Evolutionary conservation across 2,888 invertebrate genomes (phyloP).

Genomic region (Diarsia mendica): DNA sequence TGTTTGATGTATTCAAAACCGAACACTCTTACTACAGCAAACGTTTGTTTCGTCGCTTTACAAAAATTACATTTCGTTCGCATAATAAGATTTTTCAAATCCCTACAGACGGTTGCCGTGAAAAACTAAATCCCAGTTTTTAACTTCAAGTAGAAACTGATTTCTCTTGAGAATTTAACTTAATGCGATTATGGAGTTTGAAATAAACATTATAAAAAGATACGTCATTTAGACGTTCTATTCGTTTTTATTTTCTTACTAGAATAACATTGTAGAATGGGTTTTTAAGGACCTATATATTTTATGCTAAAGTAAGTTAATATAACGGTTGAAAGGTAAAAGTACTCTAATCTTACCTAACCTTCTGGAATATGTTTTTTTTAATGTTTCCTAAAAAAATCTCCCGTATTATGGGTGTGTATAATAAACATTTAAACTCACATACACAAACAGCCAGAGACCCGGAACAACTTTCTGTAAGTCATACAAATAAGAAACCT

Average conservation of each 20-base stretch:
- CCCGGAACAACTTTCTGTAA: not conserved
- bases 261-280: too few relatives aligned
- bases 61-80: conserved; percentile 11
- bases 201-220: not conserved
- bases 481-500: not conserved
- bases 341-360: too few relatives aligned
- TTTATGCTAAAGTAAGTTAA: too few relatives aligned
- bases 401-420: not conserved
- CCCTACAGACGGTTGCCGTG: conserved; percentile 10
- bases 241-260: too few relatives aligned
- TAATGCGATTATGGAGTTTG: conserved; percentile 11
- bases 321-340: too few relatives aligned
- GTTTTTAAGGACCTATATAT: too few relatives aligned
- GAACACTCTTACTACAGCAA: not conserved
- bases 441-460: not conserved
- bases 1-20: too few relatives aligned
- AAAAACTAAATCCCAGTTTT: conserved; percentile 27
- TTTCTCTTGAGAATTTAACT: conserved; percentile 23
- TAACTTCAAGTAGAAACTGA: conserved; percentile 11
- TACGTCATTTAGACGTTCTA: not conserved
- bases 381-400: too few relatives aligned
- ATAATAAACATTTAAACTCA: not conserved
- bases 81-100: conserved; percentile 16
- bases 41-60: not conserved
- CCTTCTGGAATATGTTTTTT: too few relatives aligned